A percentile compares a stretch with the other conserved stretches of the same genome.
Conservation (phyloP, 2,113 vertebrate species). For the Sinocyclocheilus grahami region DNA sequence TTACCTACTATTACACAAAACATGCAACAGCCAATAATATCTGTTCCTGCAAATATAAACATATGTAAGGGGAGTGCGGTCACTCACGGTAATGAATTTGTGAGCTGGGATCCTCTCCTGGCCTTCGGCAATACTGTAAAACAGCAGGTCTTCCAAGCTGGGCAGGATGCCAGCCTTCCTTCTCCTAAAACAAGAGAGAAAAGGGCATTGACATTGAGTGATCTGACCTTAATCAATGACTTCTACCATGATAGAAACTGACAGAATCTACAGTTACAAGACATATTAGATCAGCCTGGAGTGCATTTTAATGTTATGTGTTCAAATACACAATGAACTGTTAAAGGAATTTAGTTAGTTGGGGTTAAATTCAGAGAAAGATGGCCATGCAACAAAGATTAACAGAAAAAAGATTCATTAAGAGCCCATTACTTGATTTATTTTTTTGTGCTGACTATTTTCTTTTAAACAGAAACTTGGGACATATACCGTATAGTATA, state of each 20-base stretch:
- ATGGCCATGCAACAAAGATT: background rate
- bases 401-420: background rate
- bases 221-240: background rate
- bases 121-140: conserved; percentile 84
- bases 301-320: background rate
- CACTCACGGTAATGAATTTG: conserved; percentile 65
- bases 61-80: background rate
- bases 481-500: too few species aligned
- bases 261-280: background rate
- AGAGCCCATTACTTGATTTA: background rate
- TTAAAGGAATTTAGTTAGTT: background rate
- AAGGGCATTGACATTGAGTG: conserved; percentile 5
- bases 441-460: background rate
- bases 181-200: conserved; percentile 70
- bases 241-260: background rate
- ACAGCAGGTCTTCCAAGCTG: conserved; percentile 87
- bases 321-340: background rate
- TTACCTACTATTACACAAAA: background rate
- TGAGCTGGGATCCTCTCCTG: conserved; percentile 82
- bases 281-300: background rate
- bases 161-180: conserved; percentile 84
- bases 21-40: background rate
- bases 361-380: background rate
- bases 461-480: too few species aligned
- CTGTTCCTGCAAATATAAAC: background rate